Evolutionary conservation across 1,140 invertebrate species (phyloP), one percentile per base, ranked within the genome.

Genomic region (Zaprionus ornatus): DNA sequence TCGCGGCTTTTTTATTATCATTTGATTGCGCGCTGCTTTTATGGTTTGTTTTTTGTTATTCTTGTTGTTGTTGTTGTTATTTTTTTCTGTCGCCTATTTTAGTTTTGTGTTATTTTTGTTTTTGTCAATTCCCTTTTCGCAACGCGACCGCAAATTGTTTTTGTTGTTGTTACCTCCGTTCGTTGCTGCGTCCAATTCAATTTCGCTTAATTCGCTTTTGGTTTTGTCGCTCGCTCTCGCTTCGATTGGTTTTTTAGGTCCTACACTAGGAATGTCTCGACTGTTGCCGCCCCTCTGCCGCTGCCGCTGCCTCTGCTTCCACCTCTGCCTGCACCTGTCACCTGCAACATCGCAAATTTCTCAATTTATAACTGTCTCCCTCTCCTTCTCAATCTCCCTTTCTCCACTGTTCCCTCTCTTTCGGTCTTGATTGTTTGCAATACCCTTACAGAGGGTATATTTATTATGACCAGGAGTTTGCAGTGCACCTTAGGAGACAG

Each of bases 1-100:
- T 88, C 84, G 85, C 52, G 72, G 81, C 75, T 85, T 87, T 88
- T 88, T 85, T 88, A 88, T 90, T 88, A 88, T 88, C 85, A 85
- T 85, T 88, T 88, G 85, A 90, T 88, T 90, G 85, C 79, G 81
- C 67, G 81, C 67, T 75, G 64, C 68, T 81, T 88, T 86, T 82
- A 79, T 82, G 82, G 84, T 79, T 79, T 90, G 78, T 23, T 42
- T 25, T 64, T 56, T 66, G 40, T 37, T 59, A 4, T 52, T 27
- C 2, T 9, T 56, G 1, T 64, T 64, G 15, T 29, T 67, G 42
- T 67, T 68, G 55, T 63, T 62, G 32, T 71, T 73, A 64, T 65
- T 77, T 80, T 50, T 50, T 50, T 45, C 40, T 81, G 82, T 70
- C 75, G 72, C 74, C 70, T 48, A 55, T 73, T 77, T 84, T 54